Conservation (phyloP, 2,888 invertebrate genomes). For the Acronicta alni region DNA sequence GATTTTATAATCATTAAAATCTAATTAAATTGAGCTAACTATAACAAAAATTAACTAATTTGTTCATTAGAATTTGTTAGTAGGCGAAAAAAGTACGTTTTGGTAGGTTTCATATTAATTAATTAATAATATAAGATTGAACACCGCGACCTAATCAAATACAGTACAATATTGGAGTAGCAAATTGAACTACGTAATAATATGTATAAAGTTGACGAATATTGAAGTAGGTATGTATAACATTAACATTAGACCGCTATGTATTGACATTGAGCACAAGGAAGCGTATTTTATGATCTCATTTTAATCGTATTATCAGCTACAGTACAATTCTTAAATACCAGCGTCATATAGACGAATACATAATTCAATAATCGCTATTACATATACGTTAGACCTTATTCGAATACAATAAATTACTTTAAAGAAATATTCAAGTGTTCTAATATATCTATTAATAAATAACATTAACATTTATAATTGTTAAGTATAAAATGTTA, state of each 20-base stretch:
- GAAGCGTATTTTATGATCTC: slow-evolving; percentile 79
- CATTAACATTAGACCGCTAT: slow-evolving; percentile 80
- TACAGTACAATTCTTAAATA: slow-evolving; percentile 76
- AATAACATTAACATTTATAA: slow-evolving; percentile 73
- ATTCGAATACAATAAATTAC: slow-evolving; percentile 80
- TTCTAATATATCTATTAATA: slow-evolving; percentile 69
- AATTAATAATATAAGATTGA: slow-evolving; percentile 78
- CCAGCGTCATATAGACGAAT: slow-evolving; percentile 87
- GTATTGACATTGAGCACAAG: slow-evolving; percentile 86
- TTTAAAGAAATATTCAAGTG: slow-evolving; percentile 77
- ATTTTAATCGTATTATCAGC: slow-evolving; percentile 65
- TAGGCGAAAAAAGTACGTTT: slow-evolving; percentile 67
- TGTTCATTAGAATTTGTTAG: slow-evolving; percentile 71
- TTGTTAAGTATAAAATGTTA: slow-evolving; percentile 62
- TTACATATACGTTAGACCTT: slow-evolving; percentile 79
- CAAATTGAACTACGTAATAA: slow-evolving; percentile 53
- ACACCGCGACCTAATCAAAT: slow-evolving; percentile 72
- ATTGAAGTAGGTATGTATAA: slow-evolving; percentile 58
- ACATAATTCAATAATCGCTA: slow-evolving; percentile 70
- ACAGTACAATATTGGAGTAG: slow-evolving; percentile 63
- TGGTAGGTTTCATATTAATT: slow-evolving; percentile 62
- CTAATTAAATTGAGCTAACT: slow-evolving; percentile 60
- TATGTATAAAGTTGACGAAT: slow-evolving; percentile 60
- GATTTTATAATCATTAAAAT: slow-evolving; percentile 42
- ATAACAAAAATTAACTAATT: slow-evolving; percentile 61